These are phyloP conservation scores for Neosilurus mollespiculum DNA, from an alignment of 2,797 vertebrate genomes.

Conservation along the genomic window DNA sequence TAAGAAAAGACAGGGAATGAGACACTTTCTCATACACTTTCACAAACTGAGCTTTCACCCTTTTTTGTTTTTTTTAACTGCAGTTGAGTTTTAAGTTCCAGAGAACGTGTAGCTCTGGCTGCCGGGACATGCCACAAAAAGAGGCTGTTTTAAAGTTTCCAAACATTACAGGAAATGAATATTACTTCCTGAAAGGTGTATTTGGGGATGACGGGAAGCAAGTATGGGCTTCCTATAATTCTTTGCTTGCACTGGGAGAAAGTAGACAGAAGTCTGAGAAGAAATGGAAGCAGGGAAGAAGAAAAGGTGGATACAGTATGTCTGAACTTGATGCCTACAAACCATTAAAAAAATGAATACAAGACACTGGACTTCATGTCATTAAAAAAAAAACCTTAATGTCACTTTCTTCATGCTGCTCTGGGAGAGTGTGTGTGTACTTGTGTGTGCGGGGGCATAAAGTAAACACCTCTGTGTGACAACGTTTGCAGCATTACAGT, in stretches of 20 bases:
- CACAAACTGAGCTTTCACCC: not conserved
- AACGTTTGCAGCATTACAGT: conserved; percentile 35
- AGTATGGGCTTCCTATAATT: not conserved
- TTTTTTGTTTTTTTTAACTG: not conserved
- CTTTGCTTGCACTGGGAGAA: not conserved
- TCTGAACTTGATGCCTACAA: conserved; percentile 29
- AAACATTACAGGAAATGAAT: conserved; percentile 33
- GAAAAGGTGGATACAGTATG: conserved; percentile 43
- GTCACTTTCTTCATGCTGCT: conserved; percentile 36
- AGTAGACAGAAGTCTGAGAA: not conserved
- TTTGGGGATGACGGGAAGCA: not conserved
- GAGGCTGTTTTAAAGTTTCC: conserved; percentile 5
- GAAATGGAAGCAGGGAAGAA: conserved; percentile 33
- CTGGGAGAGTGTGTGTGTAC: conserved; percentile 9
- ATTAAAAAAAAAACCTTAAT: conserved; percentile 32
- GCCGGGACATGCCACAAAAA: conserved; percentile 8
- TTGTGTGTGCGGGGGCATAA: conserved; percentile 14
- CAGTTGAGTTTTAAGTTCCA: not conserved
- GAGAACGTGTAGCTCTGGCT: not conserved
- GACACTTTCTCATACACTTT: not conserved
- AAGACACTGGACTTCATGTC: not conserved
- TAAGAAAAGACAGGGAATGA: not conserved
- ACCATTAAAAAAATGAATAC: conserved; percentile 56
- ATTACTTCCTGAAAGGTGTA: not conserved
- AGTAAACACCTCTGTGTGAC: conserved; percentile 43